Base-by-base conservation (phyloP, 2,113 vertebrate genomes). In the Lynx canadensis region DNA sequence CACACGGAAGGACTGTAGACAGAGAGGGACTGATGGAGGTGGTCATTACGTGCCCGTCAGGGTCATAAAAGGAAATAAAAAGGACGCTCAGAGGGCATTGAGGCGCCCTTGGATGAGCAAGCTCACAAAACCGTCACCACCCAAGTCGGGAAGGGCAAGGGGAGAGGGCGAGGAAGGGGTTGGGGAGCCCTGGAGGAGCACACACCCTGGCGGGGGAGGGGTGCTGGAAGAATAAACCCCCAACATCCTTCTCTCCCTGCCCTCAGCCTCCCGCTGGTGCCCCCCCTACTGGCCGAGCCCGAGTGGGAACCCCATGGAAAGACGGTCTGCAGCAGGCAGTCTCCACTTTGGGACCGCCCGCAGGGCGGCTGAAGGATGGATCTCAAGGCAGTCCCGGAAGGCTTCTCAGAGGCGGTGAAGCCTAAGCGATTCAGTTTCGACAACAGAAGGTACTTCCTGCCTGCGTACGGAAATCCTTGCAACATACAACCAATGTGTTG, bases 161-260 rank as follows among this genome's bases (percentile, higher is more conserved):
- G 13, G 12, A 71, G 48, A 55, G 38, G 31, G 23, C 33, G 31
- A n/a, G 45, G 60, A 3, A 65, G 5, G 25, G 23, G 16, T 73
- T 48, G 18, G 41, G n/a, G 9, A 25, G n/a, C 33, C 29, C 1
- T 5, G 5, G 19, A 3, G 38, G 3, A 10, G 15, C n/a, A 29
- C 68, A 36, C 60, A 5, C 14, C 73, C 29, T 9, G 2, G 63
- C 21, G n/a, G 41, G 33, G 11, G 33, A 63, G 48, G 4, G 16
- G 7, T 29, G 4, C 48, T 57, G 27, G 48, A 15, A 16, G 52
- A 90, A 38, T 13, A 57, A 66, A 78, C 12, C 29, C 7, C 11
- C 11, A 48, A 3, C 31, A 55, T 27, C 50, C 16, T 65, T 60
- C 33, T 57, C 50, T 38, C 63, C 90, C 45, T 1, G 36, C 4